Base-by-base conservation (phyloP, 2,797 vertebrate species). In the Emys orbicularis region DNA sequence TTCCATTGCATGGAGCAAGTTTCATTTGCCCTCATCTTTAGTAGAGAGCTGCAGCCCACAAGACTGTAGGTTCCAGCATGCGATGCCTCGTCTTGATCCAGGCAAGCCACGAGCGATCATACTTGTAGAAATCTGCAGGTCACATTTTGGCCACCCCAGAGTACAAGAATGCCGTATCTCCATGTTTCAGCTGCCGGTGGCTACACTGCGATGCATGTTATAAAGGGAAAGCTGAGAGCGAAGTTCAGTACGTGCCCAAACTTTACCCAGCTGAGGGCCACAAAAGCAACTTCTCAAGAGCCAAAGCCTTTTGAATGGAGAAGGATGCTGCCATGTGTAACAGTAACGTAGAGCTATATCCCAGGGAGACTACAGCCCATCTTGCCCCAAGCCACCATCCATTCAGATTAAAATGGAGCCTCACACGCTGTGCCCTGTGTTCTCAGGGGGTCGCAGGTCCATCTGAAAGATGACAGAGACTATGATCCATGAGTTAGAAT, bases 401-500 rank as follows among this genome's bases (percentile, higher is more conserved):
- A 21, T 13, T 52, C 59, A n/a, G 6, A 27, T 81, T 15, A 5
- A 18, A 23, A 6, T 9, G 1, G 18, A 31, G 88, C 37, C 0
- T 0, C 4, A 7, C 2, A 44, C 9, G 41, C 34, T 47, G 2
- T 21, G 11, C 10, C 23, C 8, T 16, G 34, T 1, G 61, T 7
- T 12, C 6, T 57, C 61, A 44, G 76, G 2, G 82, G 8, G 79
- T 53, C 15, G 2, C 4, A 9, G n/a, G 6, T 2, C 47, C 29
- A 16, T 2, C 2, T 1, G 1, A 2, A 61, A 44, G 34, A 61
- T 3, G 83, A 23, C 53, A 1, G 61, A 7, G 11, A 2, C 83
- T 1, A 3, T 1, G 5, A 13, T 5, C 61, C 44, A 37, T 1
- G 1, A 0, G 7, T 6, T 49, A 0, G 31, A 65, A 61, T 18